Base-by-base conservation (phyloP, 2,888 invertebrate species). In the Pediacus dermestoides region DNA sequence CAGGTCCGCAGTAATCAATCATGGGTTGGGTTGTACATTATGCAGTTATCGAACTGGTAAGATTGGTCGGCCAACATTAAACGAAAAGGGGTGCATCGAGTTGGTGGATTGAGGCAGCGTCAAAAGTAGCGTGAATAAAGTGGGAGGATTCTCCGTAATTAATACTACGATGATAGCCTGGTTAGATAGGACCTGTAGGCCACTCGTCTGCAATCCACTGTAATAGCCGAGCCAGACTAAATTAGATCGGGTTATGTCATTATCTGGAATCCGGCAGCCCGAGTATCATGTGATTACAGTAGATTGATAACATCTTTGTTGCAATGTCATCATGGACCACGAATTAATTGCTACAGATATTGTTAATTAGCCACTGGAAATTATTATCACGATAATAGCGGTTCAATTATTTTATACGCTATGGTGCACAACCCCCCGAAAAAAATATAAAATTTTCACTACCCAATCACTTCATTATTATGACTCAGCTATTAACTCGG, bases 161-260 rank as follows among this genome's bases (percentile, higher is more conserved):
- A 50, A 45, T 50, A 44, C 37, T 37, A 42, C 45, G 48, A 46
- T 50, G 46, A 46, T 50, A 42, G 41, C 16, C 42, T 44, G 45
- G 46, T 46, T 50, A 49, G 55, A 55, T 53, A 50, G 42, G 32
- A 35, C 46, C 46, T 46, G 27, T 37, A 44, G 44, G 45, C 36
- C 46, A 38, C 31, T 37, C 41, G 44, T 46, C 45, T 45, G 36
- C 51, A 38, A 45, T 46, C 44, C 42, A 39, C 46, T 42, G 44
- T 51, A 53, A 53, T 55, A 49, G 49, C 46, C 44, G 42, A 39
- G 46, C 47, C 48, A 41, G 53, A 58, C 52, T 59, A 57, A 60
- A 61, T 60, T 60, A 59, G 57, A 60, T 59, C 54, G 55, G 56
- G 56, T 60, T 58, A 59, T 57, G 58, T 60, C 55, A 59, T 60